A percentile compares a stretch with the other conserved stretches of the same genome.
Evolutionary conservation across 2,113 vertebrate genomes (phyloP).

Genomic region (Sebastes schlegelii): DNA sequence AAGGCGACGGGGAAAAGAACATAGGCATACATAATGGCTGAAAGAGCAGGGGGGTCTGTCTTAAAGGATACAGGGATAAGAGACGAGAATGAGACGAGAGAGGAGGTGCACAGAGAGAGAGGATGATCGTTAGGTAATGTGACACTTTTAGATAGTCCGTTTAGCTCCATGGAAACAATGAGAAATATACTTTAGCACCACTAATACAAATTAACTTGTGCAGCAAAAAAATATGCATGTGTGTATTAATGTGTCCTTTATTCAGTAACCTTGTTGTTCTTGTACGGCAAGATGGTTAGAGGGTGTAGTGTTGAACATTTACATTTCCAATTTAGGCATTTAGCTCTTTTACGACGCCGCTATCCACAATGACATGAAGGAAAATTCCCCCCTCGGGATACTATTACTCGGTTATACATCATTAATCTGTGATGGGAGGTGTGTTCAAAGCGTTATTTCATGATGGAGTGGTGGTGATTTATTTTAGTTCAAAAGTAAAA

Average conservation of each 20-base stretch:
- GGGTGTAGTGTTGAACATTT: slow-evolving; percentile 24
- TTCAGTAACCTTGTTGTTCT: slow-evolving; percentile 10
- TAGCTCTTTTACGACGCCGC: slow-evolving; percentile 31
- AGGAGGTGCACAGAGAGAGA: slow-evolving; percentile 11
- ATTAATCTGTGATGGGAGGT: slow-evolving; percentile 28
- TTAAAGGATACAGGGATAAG: slow-evolving; percentile 36
- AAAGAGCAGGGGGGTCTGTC: slow-evolving; percentile 60
- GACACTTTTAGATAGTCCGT: slow-evolving; percentile 22
- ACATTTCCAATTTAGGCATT: slow-evolving; percentile 57
- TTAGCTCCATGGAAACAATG: slow-evolving; percentile 12
- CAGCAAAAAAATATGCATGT: neutral
- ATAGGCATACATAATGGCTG: slow-evolving; percentile 67
- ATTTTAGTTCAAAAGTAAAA: slow-evolving; percentile 21
- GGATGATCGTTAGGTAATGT: slow-evolving; percentile 19
- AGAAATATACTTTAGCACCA: slow-evolving; percentile 4
- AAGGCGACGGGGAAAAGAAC: slow-evolving; percentile 66
- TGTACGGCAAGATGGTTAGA: slow-evolving; percentile 16
- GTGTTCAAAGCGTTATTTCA: neutral
- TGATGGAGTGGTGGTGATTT: slow-evolving; percentile 3
- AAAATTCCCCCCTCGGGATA: slow-evolving; percentile 12
- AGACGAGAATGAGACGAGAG: slow-evolving; percentile 35
- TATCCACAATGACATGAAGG: slow-evolving; percentile 15
- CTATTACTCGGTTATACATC: slow-evolving; percentile 24
- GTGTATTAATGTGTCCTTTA: slow-evolving; percentile 32
- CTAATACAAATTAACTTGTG: slow-evolving; percentile 6